Evolutionary conservation across 2,797 vertebrate genomes (phyloP).

Genomic region (Betta splendens): DNA sequence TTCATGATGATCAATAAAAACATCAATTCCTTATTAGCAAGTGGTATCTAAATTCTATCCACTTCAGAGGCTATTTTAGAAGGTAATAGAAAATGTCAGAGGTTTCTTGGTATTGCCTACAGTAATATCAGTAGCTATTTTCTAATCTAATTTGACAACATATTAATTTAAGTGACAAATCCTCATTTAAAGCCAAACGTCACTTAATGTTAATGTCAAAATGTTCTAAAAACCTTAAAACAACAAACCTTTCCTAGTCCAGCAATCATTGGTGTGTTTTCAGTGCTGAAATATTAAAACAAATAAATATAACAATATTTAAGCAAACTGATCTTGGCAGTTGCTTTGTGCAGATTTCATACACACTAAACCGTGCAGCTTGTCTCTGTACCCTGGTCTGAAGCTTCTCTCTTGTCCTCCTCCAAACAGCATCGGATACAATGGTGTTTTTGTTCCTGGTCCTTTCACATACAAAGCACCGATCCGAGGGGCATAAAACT

Average conservation of each 20-base stretch:
- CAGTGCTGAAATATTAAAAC: conserved; percentile 84
- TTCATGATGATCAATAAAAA: not conserved
- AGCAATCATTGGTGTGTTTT: conserved; percentile 97
- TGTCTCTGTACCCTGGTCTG: conserved; percentile 89
- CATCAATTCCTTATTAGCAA: not conserved
- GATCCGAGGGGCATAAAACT: conserved; percentile 94
- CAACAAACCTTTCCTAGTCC: conserved; percentile 92
- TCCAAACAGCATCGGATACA: conserved; percentile 91
- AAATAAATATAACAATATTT: no score
- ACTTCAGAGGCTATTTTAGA: no score
- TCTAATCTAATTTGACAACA: not conserved
- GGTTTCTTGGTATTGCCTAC: no score
- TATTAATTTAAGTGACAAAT: not conserved
- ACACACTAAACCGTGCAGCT: not conserved
- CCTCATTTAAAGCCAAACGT: not conserved
- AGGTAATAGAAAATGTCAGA: no score
- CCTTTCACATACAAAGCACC: conserved; percentile 87
- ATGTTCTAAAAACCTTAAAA: not conserved
- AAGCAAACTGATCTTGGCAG: not conserved
- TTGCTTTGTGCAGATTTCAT: not conserved
- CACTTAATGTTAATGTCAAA: not conserved
- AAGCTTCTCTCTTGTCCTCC: conserved; percentile 94
- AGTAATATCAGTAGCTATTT: no score
- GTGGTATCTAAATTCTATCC: no score
- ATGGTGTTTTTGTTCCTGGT: conserved; percentile 79